A percentile compares a stretch with the other conserved stretches of the same genome.
phyloP scores from a whole-genome alignment of 2,797 vertebrate species.

The Hippoglossus hippoglossus region DNA sequence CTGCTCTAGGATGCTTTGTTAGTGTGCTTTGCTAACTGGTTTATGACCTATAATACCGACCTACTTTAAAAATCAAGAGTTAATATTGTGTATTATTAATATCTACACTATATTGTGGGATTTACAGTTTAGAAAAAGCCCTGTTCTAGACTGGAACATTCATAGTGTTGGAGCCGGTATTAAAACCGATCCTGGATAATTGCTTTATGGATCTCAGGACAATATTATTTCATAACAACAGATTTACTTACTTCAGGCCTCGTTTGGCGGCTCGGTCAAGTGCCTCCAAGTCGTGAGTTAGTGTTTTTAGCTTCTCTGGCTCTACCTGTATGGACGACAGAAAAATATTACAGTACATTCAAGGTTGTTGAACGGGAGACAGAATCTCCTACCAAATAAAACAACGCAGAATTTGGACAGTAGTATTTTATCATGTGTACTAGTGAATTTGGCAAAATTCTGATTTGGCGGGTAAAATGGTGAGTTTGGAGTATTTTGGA shows the following conservation, averaged over 20 bases:
- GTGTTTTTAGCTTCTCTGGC: slow-evolving; percentile 96
- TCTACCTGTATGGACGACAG: slow-evolving; percentile 88
- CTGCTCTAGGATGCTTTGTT: no score
- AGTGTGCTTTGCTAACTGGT: no score
- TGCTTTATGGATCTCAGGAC: no score
- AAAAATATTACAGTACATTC: slow-evolving; percentile 39
- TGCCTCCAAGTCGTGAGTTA: slow-evolving; percentile 96
- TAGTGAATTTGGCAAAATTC: slow-evolving; percentile 14
- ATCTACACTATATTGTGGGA: no score
- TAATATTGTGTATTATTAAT: no score
- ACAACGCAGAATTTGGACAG: background rate
- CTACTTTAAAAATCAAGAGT: no score
- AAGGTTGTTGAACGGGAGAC: slow-evolving; percentile 43
- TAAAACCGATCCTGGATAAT: no score
- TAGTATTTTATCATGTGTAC: background rate
- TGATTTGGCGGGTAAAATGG: slow-evolving; percentile 26
- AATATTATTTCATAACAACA: background rate
- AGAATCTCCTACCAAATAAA: background rate
- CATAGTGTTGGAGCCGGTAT: no score
- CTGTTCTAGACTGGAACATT: no score
- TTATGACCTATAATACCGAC: no score
- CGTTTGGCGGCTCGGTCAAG: slow-evolving; percentile 92
- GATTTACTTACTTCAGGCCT: slow-evolving; percentile 91
- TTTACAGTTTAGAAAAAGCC: no score
- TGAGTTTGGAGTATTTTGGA: slow-evolving; percentile 2